Evolutionary conservation across 2,888 invertebrate genomes (phyloP), one percentile per base, ranked within the genome.

Genomic region (Diadegma fenestrale): DNA sequence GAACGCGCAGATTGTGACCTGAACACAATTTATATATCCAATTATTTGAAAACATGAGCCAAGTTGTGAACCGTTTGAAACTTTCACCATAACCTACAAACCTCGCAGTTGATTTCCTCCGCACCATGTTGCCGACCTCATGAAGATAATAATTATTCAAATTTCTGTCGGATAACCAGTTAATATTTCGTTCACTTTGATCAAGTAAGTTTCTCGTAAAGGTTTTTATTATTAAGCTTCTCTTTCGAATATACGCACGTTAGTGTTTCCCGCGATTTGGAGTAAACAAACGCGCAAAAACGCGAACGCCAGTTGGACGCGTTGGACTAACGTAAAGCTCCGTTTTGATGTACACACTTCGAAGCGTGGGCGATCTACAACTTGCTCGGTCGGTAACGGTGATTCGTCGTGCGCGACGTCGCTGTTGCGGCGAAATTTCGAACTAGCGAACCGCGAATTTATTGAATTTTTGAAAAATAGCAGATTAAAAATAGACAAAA

Each of bases 51-150:
- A 58, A 33, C 8, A 30, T 12, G 33, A 7, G 19, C 48, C n/a
- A 63, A 26, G 43, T 43, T 41, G n/a, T n/a, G 19, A 2, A 30
- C 5, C n/a, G n/a, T 30, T 71, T 71, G n/a, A 48, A 77, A 77
- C 2, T 54, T 30, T 3, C 1, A 33, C 6, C 72, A 85, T 85
- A 86, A 86, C 86, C 86, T 80, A 83, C 86, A 73, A 87, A 91
- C 91, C 90, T 91, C 1, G 88, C 22, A 12, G 12, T 7, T 2
- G 85, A 7, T 81, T 91, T 91, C 76, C 89, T 87, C 6, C 91
- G 88, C 7, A 91, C 91, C 91, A 91, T 91, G 76, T 77, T 82
- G 51, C 6, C 17, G 5, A 12, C 58, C 61, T 61, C 54, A 73
- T 72, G 58, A 51, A 19, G 19, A 7, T 51, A 2, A 51, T 19